Conservation (phyloP, 2,888 invertebrate species). For the Oegoconia quadripuncta region DNA sequence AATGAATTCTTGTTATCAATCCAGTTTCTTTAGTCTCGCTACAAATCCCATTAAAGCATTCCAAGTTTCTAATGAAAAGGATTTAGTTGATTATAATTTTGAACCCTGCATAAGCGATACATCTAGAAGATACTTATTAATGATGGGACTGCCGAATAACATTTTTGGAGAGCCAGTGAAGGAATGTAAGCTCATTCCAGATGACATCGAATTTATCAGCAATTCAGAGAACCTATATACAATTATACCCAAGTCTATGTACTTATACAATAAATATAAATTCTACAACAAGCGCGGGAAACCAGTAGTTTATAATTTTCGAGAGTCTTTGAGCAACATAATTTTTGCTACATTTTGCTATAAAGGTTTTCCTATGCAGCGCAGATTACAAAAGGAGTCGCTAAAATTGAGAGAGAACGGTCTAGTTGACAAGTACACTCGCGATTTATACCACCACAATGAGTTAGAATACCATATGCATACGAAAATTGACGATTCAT, state of each 20-base stretch:
- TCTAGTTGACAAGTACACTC: constrained; percentile 26
- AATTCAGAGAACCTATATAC: no score
- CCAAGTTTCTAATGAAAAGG: constrained; percentile 35
- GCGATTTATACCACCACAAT: constrained; percentile 22
- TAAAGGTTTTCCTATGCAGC: constrained; percentile 48
- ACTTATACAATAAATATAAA: no score
- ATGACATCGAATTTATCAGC: no score
- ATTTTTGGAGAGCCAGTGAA: no score
- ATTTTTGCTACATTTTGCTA: constrained; percentile 46
- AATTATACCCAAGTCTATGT: no score
- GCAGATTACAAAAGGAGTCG: constrained; percentile 26
- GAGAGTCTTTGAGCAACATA: constrained; percentile 33
- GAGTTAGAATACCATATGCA: constrained; percentile 21
- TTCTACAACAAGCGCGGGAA: no score
- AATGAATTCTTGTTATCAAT: constrained; percentile 29
- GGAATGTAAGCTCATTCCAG: no score
- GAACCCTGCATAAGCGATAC: no score
- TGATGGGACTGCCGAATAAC: no score
- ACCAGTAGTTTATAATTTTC: constrained; percentile 30
- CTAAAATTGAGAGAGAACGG: constrained; percentile 44
- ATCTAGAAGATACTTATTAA: no score
- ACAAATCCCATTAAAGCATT: constrained; percentile 34
- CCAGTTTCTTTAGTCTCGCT: constrained; percentile 28
- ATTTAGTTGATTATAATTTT: no score
- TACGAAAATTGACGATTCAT: constrained; percentile 6